Conservation (phyloP, 2,888 invertebrate species). For the Oligia strigilis region DNA sequence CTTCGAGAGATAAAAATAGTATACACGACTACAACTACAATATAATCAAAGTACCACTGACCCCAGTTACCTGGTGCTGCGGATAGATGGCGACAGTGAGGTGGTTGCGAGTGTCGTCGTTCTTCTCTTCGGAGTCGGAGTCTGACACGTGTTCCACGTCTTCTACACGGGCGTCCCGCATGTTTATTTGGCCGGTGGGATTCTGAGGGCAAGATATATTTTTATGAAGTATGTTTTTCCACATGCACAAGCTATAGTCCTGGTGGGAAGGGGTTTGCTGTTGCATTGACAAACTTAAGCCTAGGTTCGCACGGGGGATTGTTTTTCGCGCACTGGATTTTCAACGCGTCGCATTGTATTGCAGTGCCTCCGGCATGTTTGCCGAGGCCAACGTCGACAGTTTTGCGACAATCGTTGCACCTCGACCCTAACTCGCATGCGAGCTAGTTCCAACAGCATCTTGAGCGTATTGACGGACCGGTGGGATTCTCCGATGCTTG, state of each 20-base stretch:
- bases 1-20: not conserved
- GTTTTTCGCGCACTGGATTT: not conserved
- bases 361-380: too few relatives aligned
- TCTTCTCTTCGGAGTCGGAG: slow-evolving; percentile 96
- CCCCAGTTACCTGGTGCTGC: slow-evolving; percentile 93
- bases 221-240: not conserved
- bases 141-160: slow-evolving; percentile 98
- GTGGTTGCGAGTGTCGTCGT: slow-evolving; percentile 93
- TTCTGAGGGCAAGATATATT: slow-evolving; percentile 90
- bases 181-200: slow-evolving; percentile 98
- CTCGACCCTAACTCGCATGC: too few relatives aligned
- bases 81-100: slow-evolving; percentile 98
- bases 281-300: not conserved
- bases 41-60: slow-evolving; percentile 68
- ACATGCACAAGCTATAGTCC: not conserved
- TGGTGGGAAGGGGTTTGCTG: not conserved
- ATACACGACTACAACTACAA: not conserved
- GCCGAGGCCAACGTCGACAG: too few relatives aligned
- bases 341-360: too few relatives aligned
- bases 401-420: too few relatives aligned
- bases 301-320: not conserved
- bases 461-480: too few relatives aligned
- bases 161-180: slow-evolving; percentile 98
- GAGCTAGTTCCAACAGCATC: too few relatives aligned
- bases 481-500: too few relatives aligned